phyloP scores from a whole-genome alignment of 2,797 vertebrate species.

The Arrhamphus sclerolepis region DNA sequence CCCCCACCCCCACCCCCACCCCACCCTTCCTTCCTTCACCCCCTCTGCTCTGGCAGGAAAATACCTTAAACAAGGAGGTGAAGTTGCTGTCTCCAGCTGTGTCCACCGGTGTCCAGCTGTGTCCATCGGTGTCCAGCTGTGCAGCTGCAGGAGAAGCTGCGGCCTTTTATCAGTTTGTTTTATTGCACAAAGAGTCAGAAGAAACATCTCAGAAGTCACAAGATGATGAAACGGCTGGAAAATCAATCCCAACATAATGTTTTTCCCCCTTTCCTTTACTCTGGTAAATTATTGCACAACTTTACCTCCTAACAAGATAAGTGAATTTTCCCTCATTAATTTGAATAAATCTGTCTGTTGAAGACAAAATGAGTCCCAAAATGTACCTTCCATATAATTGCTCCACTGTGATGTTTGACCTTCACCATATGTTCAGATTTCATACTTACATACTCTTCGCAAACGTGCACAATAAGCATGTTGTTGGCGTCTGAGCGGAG shows the following conservation, averaged over 20 bases:
- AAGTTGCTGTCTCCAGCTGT: constrained; percentile 13
- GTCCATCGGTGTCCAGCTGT: no score
- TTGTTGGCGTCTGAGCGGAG: background rate
- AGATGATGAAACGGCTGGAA: constrained; percentile 1
- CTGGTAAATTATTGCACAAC: background rate
- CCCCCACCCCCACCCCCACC: constrained; percentile 10
- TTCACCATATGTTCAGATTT: background rate
- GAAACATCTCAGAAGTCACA: constrained; percentile 5
- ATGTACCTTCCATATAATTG: constrained; percentile 1
- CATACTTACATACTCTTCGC: background rate
- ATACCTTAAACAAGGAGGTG: constrained; percentile 29
- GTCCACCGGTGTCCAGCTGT: no score
- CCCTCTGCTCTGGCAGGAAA: constrained; percentile 29
- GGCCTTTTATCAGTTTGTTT: background rate
- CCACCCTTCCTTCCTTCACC: constrained; percentile 2
- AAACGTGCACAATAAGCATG: background rate
- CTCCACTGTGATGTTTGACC: constrained; percentile 5
- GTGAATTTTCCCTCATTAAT: constrained; percentile 9
- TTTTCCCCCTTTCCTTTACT: background rate
- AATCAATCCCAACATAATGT: background rate
- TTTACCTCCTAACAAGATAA: constrained; percentile 12
- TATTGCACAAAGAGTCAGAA: background rate
- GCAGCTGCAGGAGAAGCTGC: no score
- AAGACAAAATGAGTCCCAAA: constrained; percentile 3
- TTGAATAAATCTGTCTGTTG: constrained; percentile 1